Evolutionary conservation across 2,888 invertebrate species (phyloP), one percentile per base, ranked within the genome.

Genomic region (Griposia aprilina): DNA sequence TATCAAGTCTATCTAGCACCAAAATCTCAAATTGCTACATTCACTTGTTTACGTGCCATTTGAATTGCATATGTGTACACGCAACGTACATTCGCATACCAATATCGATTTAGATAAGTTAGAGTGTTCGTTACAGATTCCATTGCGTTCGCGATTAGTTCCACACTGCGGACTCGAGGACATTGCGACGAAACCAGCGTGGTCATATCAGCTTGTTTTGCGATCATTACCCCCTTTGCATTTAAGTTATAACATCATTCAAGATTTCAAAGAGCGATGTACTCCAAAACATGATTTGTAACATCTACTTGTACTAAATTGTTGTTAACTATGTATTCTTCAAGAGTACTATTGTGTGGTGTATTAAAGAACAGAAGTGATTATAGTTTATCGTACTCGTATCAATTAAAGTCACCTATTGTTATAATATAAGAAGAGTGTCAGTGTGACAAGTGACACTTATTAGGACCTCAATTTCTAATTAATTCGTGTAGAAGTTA

Each of bases 101-200:
- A 86, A 88, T 87, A 87, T 86, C 82, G 83, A 75, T 88, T 84
- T 81, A 87, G 89, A 90, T 88, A 86, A 85, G 86, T 89, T 83
- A 80, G 85, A 86, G 87, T 86, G 85, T 89, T 89, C 89, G 88
- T 87, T 90, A 90, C 90, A 90, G 89, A 93, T 92, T 92, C 91
- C 91, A 90, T 89, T 88, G 90, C 91, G 87, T 88, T 84, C 76
- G 86, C 91, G 91, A 94, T 94, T 94, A 93, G 94, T 93, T 92
- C 87, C 93, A 92, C 92, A 86, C 84, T 63, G 78, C 84, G 91
- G 78, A 82, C 85, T 87, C 91, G 93, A 93, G 93, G 93, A 90
- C 87, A 84, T 88, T 88, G 83, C 82, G 82, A 88, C 87, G 66
- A 69, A 73, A 80, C 72, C 48, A 72, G 30, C 62, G 70, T 60